Percentiles rank a stretch among this genome's conserved stretches.
phyloP scores from a whole-genome alignment of 2,797 vertebrate species.

The Telmatherina bonti region DNA sequence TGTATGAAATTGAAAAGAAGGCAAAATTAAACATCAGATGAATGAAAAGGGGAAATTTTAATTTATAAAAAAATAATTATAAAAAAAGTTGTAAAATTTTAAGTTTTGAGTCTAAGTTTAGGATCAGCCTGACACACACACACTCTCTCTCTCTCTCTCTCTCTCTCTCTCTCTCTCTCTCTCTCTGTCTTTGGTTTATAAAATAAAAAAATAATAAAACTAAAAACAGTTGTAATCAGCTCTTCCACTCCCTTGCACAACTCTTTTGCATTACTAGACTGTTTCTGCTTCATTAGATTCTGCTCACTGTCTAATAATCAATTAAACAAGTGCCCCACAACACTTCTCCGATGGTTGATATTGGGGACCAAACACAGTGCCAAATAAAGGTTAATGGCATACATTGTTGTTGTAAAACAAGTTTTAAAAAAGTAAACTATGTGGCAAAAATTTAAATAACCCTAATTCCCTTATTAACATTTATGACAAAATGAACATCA shows the following conservation, averaged over 20 bases:
- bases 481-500: background rate
- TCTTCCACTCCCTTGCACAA: too few species aligned
- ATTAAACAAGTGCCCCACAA: slow-evolving; percentile 2
- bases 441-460: background rate
- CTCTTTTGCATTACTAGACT: too few species aligned
- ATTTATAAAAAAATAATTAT: too few species aligned
- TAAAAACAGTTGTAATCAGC: background rate
- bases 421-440: background rate
- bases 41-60: too few species aligned
- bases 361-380: background rate
- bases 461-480: background rate
- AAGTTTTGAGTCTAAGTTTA: too few species aligned
- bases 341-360: background rate
- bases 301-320: slow-evolving; percentile 12
- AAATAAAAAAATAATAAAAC: background rate
- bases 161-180: too few species aligned
- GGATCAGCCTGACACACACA: too few species aligned
- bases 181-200: too few species aligned
- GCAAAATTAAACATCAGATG: background rate
- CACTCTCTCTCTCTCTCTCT: too few species aligned
- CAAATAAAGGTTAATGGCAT: background rate
- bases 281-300: background rate
- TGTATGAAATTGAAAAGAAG: background rate
- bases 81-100: too few species aligned
- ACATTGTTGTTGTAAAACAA: background rate